Conservation (phyloP, 23 tunicate species). For the Phallusia fumigata region DNA sequence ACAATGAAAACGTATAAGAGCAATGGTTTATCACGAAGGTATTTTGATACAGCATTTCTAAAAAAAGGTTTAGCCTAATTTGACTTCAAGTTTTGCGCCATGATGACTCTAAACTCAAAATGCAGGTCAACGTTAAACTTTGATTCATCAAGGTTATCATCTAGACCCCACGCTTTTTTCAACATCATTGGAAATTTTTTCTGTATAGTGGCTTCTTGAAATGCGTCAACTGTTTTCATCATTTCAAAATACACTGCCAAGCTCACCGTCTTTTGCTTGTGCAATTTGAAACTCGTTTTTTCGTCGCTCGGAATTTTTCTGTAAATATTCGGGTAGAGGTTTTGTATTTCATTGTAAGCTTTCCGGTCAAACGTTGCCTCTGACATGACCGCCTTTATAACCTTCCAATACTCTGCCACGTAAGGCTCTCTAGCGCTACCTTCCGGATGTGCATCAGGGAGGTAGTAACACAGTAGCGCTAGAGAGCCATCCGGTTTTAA, state of each 20-base stretch:
- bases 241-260: neutral
- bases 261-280: neutral
- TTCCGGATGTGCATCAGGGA: neutral
- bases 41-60: too few species aligned
- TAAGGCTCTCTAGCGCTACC: neutral
- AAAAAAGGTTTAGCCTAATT: too few species aligned
- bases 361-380: neutral
- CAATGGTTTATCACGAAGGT: too few species aligned
- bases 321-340: neutral
- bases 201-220: neutral
- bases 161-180: neutral
- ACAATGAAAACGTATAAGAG: too few species aligned
- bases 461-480: constrained; percentile 24
- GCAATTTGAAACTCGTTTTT: neutral
- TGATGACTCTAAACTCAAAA: neutral
- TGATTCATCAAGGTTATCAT: neutral
- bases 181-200: neutral
- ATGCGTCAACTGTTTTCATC: neutral
- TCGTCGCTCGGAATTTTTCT: neutral
- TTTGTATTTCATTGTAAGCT: neutral
- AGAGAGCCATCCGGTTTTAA: constrained; percentile 39
- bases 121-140: neutral
- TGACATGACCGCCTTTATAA: neutral
- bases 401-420: neutral
- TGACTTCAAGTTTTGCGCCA: neutral